Conservation (phyloP, 1,140 invertebrate species). For the Brachystomella parvula region DNA sequence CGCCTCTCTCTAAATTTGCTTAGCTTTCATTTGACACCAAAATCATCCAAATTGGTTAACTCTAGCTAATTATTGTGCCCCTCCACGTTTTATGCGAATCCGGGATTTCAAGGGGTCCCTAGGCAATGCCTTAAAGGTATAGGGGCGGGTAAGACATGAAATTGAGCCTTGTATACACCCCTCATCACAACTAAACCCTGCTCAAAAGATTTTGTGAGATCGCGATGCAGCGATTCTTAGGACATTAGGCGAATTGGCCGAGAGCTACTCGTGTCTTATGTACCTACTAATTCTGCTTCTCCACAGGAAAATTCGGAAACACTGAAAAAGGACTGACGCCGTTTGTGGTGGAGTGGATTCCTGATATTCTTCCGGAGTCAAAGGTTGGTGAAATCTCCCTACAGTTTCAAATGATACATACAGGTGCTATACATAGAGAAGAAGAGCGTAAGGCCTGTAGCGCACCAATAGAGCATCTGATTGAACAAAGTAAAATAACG, state of each 20-base stretch:
- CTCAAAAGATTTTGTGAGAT: no score
- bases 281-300: constrained; percentile 16
- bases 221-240: no score
- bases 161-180: no score
- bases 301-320: constrained; percentile 50
- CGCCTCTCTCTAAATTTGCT: no score
- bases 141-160: no score
- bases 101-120: no score
- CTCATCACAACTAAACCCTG: no score
- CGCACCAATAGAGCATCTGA: not conserved
- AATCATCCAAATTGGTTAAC: no score
- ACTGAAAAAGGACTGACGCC: constrained; percentile 58
- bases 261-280: not conserved
- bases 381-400: constrained; percentile 60
- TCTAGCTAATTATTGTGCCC: no score
- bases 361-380: constrained; percentile 60
- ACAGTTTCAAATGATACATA: constrained; percentile 57
- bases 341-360: constrained; percentile 69
- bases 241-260: constrained; percentile 20
- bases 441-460: not conserved
- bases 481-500: constrained; percentile 3
- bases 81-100: no score
- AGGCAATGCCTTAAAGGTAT: no score
- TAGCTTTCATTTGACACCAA: no score
- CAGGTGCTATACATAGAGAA: constrained; percentile 18